Base-by-base conservation (phyloP, 1,140 invertebrate species). In the Belonocnema kinseyi region DNA sequence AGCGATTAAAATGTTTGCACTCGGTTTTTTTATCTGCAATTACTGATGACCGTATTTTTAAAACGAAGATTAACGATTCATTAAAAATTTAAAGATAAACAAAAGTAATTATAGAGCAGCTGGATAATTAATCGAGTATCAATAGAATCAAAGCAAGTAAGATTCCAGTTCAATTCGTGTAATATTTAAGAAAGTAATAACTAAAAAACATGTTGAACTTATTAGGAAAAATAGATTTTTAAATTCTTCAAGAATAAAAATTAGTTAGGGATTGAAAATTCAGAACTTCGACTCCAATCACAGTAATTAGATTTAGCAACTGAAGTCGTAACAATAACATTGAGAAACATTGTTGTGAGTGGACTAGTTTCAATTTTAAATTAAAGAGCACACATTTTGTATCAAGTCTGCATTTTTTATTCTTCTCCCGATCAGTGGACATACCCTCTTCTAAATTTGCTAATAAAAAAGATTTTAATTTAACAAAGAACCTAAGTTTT, bases 181-280 rank as follows among this genome's bases (percentile, higher is more conserved):
- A 17, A n/a, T 50, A 33, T 80, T 83, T 40, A 53, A 53, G 56
- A 58, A 16, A 52, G n/a, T 76, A 50, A 40, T 13, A 53, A 17
- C 72, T 21, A 13, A 1, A 7, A 53, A 80, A 46, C 66, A 74
- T 46, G 14, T 46, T 7, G 72, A 77, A 58, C 53, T 70, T 52
- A 54, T 58, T n/a, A 76, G 74, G 51, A 71, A 74, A 40, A 54
- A 11, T 11, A 21, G 58, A 12, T 84, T 81, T 74, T 80, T 71
- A 14, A 56, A 56, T 19, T 56, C 17, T 8, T 56, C 19, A 1
- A 17, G 16, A 17, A 56, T 11, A 19, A 56, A 84, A 21, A 81
- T n/a, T n/a, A n/a, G n/a, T n/a, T n/a, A n/a, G n/a, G n/a, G n/a
- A n/a, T n/a, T n/a, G n/a, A n/a, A n/a, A n/a, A n/a, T n/a, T n/a